Conservation (phyloP, 1,140 invertebrate species). For the Pseudobourletiella spinata region DNA sequence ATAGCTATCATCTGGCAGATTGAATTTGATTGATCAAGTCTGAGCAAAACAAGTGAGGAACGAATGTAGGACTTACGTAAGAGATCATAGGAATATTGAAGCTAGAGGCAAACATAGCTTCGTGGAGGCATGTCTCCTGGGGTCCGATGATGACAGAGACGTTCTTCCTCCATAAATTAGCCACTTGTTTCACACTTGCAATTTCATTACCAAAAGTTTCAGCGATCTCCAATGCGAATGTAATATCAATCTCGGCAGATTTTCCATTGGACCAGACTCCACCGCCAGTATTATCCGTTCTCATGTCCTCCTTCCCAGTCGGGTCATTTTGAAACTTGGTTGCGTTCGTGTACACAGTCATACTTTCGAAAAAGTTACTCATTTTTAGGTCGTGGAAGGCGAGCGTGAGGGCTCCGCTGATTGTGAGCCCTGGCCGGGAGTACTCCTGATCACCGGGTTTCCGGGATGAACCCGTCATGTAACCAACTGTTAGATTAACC, state of each 20-base stretch:
- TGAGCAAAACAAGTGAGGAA: not conserved
- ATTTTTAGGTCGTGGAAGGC: constrained; percentile 49
- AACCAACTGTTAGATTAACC: constrained; percentile 37
- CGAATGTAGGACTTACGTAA: constrained; percentile 47
- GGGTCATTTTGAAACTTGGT: not conserved
- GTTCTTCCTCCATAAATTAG: constrained; percentile 70
- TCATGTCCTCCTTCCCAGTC: not conserved
- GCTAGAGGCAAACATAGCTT: constrained; percentile 87
- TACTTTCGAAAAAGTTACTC: constrained; percentile 17
- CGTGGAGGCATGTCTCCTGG: constrained; percentile 89
- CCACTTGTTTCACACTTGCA: constrained; percentile 73
- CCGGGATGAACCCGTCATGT: constrained; percentile 57
- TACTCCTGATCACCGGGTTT: constrained; percentile 52
- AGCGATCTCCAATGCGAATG: constrained; percentile 68
- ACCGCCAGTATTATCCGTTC: too few relatives aligned
- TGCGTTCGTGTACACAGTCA: not conserved
- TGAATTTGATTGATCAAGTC: not conserved
- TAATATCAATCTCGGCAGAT: constrained; percentile 42
- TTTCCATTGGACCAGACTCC: constrained; percentile 48
- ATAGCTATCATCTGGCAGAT: too few relatives aligned
- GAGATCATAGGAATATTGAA: constrained; percentile 75
- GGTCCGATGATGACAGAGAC: constrained; percentile 87
- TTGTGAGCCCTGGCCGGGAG: constrained; percentile 58
- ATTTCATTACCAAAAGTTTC: constrained; percentile 88
- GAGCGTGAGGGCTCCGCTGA: constrained; percentile 74